Percentiles rank a stretch among this genome's conserved stretches.
These are phyloP conservation scores for Choristoneura fumiferana DNA, from an alignment of 1,140 invertebrate species.

Conservation along the genomic window DNA sequence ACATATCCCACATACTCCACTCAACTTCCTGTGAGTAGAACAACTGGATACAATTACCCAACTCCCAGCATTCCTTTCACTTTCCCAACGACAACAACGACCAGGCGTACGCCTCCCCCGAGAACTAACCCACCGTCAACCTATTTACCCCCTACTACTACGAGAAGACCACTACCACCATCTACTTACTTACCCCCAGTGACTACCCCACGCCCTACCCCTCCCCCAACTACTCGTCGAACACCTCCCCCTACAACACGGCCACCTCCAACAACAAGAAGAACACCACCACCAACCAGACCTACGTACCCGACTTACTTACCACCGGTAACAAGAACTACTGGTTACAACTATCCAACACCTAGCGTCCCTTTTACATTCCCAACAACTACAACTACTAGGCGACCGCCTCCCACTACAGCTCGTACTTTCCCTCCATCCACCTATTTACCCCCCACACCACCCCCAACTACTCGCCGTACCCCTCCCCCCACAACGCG, in stretches of 20 bases:
- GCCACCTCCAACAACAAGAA: too few species aligned
- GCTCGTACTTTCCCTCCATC: too few species aligned
- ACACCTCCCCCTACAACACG: slow-evolving; percentile 26
- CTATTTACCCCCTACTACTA: slow-evolving; percentile 16
- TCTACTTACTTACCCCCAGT: slow-evolving; percentile 19
- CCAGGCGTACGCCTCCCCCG: slow-evolving; percentile 11
- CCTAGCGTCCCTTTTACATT: too few species aligned
- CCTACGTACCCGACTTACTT: slow-evolving; percentile 25
- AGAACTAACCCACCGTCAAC: slow-evolving; percentile 16
- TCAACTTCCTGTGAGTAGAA: slow-evolving; percentile 4
- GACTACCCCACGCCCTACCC: slow-evolving; percentile 27
- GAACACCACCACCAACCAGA: slow-evolving; percentile 18
- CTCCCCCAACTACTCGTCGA: slow-evolving; percentile 26
- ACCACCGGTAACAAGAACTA: slow-evolving; percentile 8
- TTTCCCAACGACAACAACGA: background rate
- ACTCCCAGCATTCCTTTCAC: slow-evolving; percentile 14
- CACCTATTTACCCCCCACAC: too few species aligned
- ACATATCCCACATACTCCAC: slow-evolving; percentile 25
- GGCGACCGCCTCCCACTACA: background rate
- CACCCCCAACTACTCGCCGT: too few species aligned
- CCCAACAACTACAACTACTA: slow-evolving; percentile 28
- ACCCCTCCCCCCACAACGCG: too few species aligned
- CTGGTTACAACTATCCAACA: too few species aligned
- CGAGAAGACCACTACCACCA: slow-evolving; percentile 22
- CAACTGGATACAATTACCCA: slow-evolving; percentile 20